Evolutionary conservation across 2,888 invertebrate genomes (phyloP).

Genomic region (Tetragonisca angustula): DNA sequence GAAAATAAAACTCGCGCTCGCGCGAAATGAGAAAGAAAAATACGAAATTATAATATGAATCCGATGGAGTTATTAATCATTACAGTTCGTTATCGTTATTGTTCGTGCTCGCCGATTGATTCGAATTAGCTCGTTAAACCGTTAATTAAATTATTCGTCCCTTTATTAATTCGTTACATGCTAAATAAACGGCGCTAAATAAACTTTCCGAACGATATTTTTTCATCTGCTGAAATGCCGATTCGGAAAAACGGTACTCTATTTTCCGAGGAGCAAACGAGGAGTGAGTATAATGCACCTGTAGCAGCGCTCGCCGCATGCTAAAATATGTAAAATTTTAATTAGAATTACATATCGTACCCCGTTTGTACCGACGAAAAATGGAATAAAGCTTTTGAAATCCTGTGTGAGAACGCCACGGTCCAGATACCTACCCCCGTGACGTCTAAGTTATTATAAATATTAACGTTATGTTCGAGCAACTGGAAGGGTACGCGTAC

Average conservation of each 20-base stretch:
- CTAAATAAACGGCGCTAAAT: neutral
- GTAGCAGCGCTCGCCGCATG: neutral
- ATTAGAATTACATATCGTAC: constrained; percentile 26
- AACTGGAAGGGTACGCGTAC: neutral
- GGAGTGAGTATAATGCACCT: neutral
- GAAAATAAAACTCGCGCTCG: neutral
- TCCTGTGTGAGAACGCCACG: neutral
- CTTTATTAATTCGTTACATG: constrained; percentile 1
- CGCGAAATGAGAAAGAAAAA: neutral
- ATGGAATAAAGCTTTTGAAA: constrained; percentile 13
- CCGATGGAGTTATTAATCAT: neutral
- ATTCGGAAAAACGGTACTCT: neutral
- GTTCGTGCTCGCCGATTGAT: constrained; percentile 3
- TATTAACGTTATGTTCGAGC: constrained; percentile 37
- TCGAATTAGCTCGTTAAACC: constrained; percentile 14
- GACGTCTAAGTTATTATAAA: constrained; percentile 36
- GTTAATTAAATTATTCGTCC: neutral
- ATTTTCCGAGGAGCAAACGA: neutral
- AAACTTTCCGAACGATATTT: neutral
- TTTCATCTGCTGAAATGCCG: neutral
- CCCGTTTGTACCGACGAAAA: neutral
- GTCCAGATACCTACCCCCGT: neutral
- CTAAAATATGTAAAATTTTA: constrained; percentile 28
- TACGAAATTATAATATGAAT: neutral
- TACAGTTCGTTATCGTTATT: constrained; percentile 24